Base-by-base conservation (phyloP, 2,797 vertebrate genomes). In the Smutsia gigantea region DNA sequence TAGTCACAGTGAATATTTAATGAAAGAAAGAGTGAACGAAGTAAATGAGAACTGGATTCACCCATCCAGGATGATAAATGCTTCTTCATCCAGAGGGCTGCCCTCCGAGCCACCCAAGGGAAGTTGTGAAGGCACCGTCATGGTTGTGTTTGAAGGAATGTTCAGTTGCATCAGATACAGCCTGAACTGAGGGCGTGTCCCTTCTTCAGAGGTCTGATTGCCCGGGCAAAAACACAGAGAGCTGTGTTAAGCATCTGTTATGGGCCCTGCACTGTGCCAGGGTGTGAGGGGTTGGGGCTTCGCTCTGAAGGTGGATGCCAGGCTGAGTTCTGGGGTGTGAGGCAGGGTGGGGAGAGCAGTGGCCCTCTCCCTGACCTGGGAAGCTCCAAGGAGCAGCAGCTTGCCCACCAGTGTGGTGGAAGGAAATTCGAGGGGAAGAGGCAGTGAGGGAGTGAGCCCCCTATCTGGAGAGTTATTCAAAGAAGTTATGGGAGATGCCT, bases 221-320 rank as follows among this genome's bases (percentile, higher is more conserved):
- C 29, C 29, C 29, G 5, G 55, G 82, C 1, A 37, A 53, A 81
- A 51, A 14, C 11, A n/a, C 10, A 51, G 79, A 25, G 0, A 39
- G 15, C 2, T 0, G 0, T 17, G 11, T 42, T 2, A 57, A 69
- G 71, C 34, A 19, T 31, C 6, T 7, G 3, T 61, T 34, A 2
- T 25, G 15, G 42, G n/a, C 37, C 27, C 14, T 7, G 4, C 13
- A 31, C 55, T 2, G 34, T 25, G n/a, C 42, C 31, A 53, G 27
- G 63, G 15, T 5, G 5, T 11, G 25, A n/a, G 34, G 19, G 31
- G 3, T 5, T 21, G 34, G 63, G 61, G 31, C 37, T 69, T 85
- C 34, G 12, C 49, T 64, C 39, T 59, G 78, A 75, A 37, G 17
- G 64, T 63, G 42, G 19, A 31, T 23, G 8, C 3, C 23, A 64